Conservation (phyloP, 35 echinoderm and acorn worm genomes). For the Hemicentrotus pulcherrimus region DNA sequence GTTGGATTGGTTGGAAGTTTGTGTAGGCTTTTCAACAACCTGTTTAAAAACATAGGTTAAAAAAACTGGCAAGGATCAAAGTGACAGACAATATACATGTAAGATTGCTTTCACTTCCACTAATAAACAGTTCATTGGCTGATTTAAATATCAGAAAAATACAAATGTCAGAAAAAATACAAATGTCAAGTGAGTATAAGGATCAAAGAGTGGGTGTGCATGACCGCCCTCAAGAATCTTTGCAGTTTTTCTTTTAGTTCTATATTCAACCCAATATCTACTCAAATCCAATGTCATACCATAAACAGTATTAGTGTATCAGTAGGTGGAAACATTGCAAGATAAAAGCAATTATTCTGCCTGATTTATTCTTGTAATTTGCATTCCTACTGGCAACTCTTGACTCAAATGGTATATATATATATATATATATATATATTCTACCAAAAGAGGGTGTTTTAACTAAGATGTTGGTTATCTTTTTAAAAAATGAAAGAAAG, state of each 20-base stretch:
- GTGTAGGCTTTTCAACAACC: background rate
- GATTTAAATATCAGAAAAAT: background rate
- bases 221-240: background rate
- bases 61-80: background rate
- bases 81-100: background rate
- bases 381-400: background rate
- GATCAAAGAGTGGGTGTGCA: background rate
- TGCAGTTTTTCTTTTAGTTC: background rate
- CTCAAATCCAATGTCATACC: background rate
- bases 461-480: background rate
- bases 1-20: background rate
- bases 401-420: background rate
- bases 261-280: constrained; percentile 5
- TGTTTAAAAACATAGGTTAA: background rate
- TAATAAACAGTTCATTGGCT: background rate
- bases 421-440: background rate
- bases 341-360: background rate
- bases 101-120: background rate
- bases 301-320: background rate
- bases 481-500: background rate
- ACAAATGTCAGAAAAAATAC: background rate
- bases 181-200: background rate
- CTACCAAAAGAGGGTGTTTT: background rate
- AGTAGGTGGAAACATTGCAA: constrained; percentile 12
- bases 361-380: background rate